Conservation (phyloP, 2,113 vertebrate genomes). For the Aepyceros melampus region DNA sequence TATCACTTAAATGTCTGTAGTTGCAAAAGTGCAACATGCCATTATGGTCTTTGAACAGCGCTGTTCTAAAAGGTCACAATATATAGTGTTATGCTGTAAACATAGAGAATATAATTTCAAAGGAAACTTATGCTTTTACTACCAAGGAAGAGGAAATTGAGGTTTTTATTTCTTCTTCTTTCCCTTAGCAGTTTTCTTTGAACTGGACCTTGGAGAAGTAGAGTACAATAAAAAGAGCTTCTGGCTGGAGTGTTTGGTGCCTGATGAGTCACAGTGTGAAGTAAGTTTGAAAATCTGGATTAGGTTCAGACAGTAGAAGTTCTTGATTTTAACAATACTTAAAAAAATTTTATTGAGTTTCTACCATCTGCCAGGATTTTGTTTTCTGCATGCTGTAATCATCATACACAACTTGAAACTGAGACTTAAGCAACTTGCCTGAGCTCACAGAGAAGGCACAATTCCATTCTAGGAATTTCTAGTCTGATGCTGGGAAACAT, state of each 20-base stretch:
- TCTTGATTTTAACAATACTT: background rate
- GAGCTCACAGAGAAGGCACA: background rate
- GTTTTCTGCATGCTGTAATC: background rate
- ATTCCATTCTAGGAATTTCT: background rate
- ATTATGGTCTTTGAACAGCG: background rate
- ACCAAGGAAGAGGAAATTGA: background rate
- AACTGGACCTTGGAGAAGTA: background rate
- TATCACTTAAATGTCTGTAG: background rate
- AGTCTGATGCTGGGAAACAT: background rate
- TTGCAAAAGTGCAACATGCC: background rate
- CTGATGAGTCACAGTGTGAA: background rate
- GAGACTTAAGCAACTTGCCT: background rate
- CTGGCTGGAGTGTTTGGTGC: background rate
- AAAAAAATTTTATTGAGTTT: background rate
- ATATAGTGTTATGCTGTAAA: background rate
- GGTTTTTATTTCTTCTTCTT: background rate
- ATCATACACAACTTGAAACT: background rate
- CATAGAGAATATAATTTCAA: background rate
- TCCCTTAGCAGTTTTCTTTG: background rate
- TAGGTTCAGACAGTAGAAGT: background rate
- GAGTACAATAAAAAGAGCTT: background rate
- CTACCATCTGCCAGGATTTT: background rate
- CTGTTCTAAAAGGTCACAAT: background rate
- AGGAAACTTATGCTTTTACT: conserved; percentile 29
- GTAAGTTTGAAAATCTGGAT: background rate